Evolutionary conservation across 2,113 vertebrate genomes (phyloP), one percentile per base, ranked within the genome.

Genomic region (Pteropus alecto): DNA sequence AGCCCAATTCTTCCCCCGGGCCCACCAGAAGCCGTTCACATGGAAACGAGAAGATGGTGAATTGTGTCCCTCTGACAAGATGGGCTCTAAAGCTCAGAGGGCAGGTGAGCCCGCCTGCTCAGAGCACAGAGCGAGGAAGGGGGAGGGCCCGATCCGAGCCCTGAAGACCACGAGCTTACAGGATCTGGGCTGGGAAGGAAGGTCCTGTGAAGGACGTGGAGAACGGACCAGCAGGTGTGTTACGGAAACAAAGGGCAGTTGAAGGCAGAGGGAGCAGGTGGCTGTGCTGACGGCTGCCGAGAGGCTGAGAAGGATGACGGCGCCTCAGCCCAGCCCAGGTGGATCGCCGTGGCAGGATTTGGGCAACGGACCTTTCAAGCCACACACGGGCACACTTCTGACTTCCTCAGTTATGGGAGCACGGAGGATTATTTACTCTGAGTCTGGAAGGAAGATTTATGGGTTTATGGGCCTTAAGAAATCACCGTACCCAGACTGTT

Each of bases 391-490:
- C 14, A 70, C 12, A 15, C 41, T 71, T 65, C 60, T 7, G 56
- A 84, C 48, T 93, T 89, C 67, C 38, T 82, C 60, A 14, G 74
- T 71, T 51, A 58, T 2, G 10, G 38, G 21, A 28, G 7, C 6
- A 19, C 68, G 56, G 87, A 84, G 63, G 85, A 22, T 73, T 51
- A 51, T 84, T 94, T 51, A 68, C 79, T 28, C 43, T 43, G 56
- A 65, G 56, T 46, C 56, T 68, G 22, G 21, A 14, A 54, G 88
- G 56, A 81, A 89, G 91, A 92, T 76, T 92, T 84, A 74, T 85
- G 76, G 43, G 51, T 70, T 84, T 96, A 84, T 68, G 70, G 65
- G 46, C 76, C 56, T 41, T 83, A 48, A 77, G 65, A 63, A 90
- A 67, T 33, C 54, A 82, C 5, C 43, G 61, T 26, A 14, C 83